Conservation (phyloP, 2,797 vertebrate genomes). For the Lagorchestes hirsutus region DNA sequence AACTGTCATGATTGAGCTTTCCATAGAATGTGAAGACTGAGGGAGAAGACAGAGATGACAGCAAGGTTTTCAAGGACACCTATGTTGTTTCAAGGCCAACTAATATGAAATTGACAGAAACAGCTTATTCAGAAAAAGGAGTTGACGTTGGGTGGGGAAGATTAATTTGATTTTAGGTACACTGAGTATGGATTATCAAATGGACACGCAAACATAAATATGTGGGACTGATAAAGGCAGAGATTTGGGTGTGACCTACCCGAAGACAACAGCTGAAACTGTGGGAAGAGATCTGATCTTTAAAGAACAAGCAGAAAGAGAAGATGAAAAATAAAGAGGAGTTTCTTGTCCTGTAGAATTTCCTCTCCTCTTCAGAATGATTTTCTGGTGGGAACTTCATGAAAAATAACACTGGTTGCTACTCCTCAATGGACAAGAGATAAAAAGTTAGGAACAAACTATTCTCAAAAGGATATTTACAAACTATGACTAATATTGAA, state of each 20-base stretch:
- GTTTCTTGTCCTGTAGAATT: neutral
- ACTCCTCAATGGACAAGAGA: neutral
- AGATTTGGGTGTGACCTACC: neutral
- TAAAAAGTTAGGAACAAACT: neutral
- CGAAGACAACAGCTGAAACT: neutral
- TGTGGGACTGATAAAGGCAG: neutral
- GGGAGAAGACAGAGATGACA: neutral
- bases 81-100: neutral
- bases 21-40: neutral
- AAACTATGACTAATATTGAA: neutral
- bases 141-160: neutral
- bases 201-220: neutral
- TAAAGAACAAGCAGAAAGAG: neutral
- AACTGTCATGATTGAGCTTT: neutral
- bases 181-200: neutral
- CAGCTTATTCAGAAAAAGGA: neutral
- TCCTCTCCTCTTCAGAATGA: neutral
- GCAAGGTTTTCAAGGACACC: neutral
- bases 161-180: neutral
- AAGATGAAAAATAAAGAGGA: neutral
- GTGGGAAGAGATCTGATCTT: neutral
- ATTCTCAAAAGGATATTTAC: neutral
- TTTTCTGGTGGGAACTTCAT: neutral
- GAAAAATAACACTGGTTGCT: neutral
- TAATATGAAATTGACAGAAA: neutral